Evolutionary conservation across 2,797 vertebrate species (phyloP).

Genomic region (Bovichtus diacanthus): DNA sequence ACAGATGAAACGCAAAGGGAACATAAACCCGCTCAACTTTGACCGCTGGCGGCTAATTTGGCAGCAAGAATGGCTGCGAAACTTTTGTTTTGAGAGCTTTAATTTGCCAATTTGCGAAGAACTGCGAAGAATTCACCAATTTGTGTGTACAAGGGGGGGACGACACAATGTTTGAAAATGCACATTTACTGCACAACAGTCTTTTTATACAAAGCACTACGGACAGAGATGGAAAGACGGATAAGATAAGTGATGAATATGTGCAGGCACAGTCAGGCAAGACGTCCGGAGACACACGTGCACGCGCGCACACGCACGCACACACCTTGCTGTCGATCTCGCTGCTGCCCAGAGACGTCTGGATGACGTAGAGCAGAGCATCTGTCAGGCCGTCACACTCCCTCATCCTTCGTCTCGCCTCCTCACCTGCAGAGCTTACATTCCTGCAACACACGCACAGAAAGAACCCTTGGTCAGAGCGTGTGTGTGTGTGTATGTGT

Average conservation of each 20-base stretch:
- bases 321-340: conserved; percentile 98
- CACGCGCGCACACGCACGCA: conserved; percentile 4
- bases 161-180: conserved; percentile 22
- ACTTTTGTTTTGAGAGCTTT: conserved; percentile 26
- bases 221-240: not conserved
- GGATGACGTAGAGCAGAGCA: conserved; percentile 96
- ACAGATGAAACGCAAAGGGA: conserved; percentile 34
- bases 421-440: conserved; percentile 98
- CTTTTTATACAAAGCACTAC: not conserved
- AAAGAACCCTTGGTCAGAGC: conserved; percentile 13
- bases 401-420: conserved; percentile 97
- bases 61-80: conserved; percentile 17
- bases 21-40: conserved; percentile 41
- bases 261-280: conserved; percentile 2
- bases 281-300: no score
- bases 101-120: no score
- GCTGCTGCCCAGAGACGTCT: conserved; percentile 96
- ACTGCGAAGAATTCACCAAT: no score
- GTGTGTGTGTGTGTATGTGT: not conserved
- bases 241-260: conserved; percentile 4
- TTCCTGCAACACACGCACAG: conserved; percentile 87
- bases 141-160: not conserved
- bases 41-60: conserved; percentile 16
- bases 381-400: conserved; percentile 98
- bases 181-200: not conserved